Evolutionary conservation across 2,113 vertebrate species (phyloP).

Genomic region (Tautogolabrus adspersus): DNA sequence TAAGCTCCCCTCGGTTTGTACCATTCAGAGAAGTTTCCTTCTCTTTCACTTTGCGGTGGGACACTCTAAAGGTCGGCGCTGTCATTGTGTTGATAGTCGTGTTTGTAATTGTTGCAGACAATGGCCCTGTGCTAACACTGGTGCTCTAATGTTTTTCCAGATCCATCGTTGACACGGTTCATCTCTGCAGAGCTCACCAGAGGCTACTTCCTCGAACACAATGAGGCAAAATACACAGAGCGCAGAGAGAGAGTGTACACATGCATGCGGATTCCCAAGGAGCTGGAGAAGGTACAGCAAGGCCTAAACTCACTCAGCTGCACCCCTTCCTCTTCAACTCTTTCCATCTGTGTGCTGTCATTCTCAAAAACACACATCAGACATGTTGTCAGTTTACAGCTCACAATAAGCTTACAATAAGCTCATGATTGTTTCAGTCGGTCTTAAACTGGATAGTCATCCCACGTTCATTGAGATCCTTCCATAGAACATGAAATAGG

Average conservation of each 20-base stretch:
- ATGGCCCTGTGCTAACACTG: conserved; percentile 47
- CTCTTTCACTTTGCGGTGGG: conserved; percentile 25
- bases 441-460: background rate
- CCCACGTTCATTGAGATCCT: too few relatives aligned
- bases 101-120: conserved; percentile 53
- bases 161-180: conserved; percentile 92
- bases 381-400: background rate
- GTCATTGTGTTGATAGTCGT: conserved; percentile 46
- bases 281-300: conserved; percentile 92
- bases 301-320: conserved; percentile 5
- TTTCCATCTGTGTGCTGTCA: conserved; percentile 7
- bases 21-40: conserved; percentile 28
- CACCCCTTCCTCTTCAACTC: background rate
- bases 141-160: conserved; percentile 81
- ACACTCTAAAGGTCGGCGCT: background rate
- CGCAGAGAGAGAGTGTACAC: conserved; percentile 95
- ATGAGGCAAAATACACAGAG: conserved; percentile 97
- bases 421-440: background rate
- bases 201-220: conserved; percentile 98
- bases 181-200: conserved; percentile 94
- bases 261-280: conserved; percentile 96
- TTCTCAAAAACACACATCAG: background rate
- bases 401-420: background rate
- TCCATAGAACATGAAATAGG: too few relatives aligned
- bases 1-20: background rate